phyloP scores from a whole-genome alignment of 2,797 vertebrate species.

The Arrhamphus sclerolepis region DNA sequence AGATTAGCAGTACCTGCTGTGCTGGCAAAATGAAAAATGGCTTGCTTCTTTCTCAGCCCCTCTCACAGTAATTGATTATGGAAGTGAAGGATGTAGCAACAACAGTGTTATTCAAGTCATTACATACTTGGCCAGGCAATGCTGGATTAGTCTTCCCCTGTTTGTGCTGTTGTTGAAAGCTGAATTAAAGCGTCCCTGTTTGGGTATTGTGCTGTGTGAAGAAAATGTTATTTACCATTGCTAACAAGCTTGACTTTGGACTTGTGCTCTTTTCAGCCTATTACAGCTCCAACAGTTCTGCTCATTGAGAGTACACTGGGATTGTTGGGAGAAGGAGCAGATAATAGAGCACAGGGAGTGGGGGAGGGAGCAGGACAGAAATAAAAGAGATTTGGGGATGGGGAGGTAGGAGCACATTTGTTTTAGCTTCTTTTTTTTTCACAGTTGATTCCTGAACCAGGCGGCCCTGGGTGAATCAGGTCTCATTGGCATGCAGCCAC shows the following conservation, averaged over 20 bases:
- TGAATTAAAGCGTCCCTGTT: conserved; percentile 55
- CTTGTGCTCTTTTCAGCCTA: conserved; percentile 57
- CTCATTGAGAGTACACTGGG: conserved; percentile 43
- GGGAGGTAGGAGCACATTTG: conserved; percentile 29
- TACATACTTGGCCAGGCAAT: conserved; percentile 53
- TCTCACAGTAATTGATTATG: conserved; percentile 55
- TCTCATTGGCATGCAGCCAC: conserved; percentile 70
- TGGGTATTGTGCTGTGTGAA: conserved; percentile 46
- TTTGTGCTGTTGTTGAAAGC: conserved; percentile 61
- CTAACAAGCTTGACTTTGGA: conserved; percentile 64
- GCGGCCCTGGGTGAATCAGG: conserved; percentile 42
- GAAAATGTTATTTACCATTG: conserved; percentile 67
- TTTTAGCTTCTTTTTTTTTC: conserved; percentile 27
- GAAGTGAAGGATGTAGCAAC: conserved; percentile 43
- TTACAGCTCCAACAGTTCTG: conserved; percentile 43
- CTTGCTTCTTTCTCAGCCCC: conserved; percentile 38
- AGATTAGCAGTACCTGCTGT: conserved; percentile 40
- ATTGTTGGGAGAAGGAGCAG: conserved; percentile 34
- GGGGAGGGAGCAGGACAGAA: conserved; percentile 24
- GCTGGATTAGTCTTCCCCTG: conserved; percentile 52
- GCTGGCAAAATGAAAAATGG: conserved; percentile 41
- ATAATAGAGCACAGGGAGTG: conserved; percentile 37
- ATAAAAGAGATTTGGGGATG: conserved; percentile 25
- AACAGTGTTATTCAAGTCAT: conserved; percentile 45
- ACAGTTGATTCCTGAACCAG: conserved; percentile 45